Percentiles rank a stretch among this genome's conserved stretches.
Evolutionary conservation across 2,888 invertebrate species (phyloP).

Genomic region (Tiliacea aurago): DNA sequence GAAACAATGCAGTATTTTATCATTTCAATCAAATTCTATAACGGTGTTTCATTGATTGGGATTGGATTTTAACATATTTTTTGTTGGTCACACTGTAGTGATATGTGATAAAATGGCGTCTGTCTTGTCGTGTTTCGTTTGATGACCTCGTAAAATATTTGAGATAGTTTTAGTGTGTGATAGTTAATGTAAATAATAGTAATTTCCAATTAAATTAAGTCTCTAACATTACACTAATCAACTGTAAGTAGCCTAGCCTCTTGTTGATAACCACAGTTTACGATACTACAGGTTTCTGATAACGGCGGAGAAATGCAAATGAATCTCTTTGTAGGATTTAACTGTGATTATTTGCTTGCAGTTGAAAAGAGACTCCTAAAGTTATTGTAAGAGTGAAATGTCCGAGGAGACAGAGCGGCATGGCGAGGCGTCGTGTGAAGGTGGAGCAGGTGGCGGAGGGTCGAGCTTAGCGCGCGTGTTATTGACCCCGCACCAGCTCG

Average conservation of each 20-base stretch:
- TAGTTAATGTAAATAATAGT: constrained; percentile 53
- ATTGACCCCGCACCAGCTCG: constrained; percentile 92
- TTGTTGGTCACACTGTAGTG: constrained; percentile 68
- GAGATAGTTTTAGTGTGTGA: constrained; percentile 50
- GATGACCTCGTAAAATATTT: constrained; percentile 76
- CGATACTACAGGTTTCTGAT: constrained; percentile 78
- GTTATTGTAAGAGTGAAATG: constrained; percentile 88
- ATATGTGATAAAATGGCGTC: constrained; percentile 87
- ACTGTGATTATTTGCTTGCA: constrained; percentile 85
- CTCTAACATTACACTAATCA: constrained; percentile 59
- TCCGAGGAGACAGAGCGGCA: constrained; percentile 89
- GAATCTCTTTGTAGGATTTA: constrained; percentile 75
- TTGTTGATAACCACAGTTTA: constrained; percentile 58
- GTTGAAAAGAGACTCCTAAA: constrained; percentile 84
- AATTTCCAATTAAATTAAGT: constrained; percentile 48
- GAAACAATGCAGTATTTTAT: background rate
- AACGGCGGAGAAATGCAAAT: constrained; percentile 82
- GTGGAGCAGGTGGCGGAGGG: constrained; percentile 88
- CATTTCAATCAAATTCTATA: background rate
- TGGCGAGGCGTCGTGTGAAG: constrained; percentile 86
- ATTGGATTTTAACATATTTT: background rate
- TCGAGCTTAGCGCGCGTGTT: constrained; percentile 90
- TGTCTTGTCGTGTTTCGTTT: constrained; percentile 73
- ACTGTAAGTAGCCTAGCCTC: constrained; percentile 75
- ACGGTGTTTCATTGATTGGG: constrained; percentile 2